These are phyloP conservation scores for Drosophila pseudotakahashii DNA, from an alignment of 2,888 invertebrate genomes.

Conservation along the genomic window DNA sequence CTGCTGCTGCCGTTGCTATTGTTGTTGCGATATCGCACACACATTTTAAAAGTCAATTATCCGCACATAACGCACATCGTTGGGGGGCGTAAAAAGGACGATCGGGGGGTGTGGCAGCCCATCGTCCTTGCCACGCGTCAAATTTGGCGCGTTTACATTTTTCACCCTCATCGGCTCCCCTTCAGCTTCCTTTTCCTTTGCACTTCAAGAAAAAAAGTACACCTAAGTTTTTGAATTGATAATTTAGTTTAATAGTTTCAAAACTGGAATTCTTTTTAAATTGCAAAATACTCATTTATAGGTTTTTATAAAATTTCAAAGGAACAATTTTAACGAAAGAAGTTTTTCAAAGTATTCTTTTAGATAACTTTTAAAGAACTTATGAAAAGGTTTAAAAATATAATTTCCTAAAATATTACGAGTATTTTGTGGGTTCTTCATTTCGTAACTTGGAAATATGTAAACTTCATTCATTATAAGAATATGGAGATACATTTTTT, in stretches of 20 bases:
- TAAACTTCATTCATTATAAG: background rate
- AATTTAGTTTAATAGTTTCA: background rate
- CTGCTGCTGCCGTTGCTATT: slow-evolving; percentile 21
- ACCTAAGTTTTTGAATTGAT: background rate
- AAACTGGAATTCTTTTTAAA: too few relatives aligned
- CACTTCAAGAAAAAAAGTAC: slow-evolving; percentile 3
- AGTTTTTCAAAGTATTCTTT: too few relatives aligned
- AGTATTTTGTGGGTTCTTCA: too few relatives aligned
- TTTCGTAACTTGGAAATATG: background rate
- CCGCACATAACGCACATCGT: slow-evolving; percentile 79
- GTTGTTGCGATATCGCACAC: slow-evolving; percentile 75
- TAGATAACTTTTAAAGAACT: too few relatives aligned
- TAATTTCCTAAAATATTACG: too few relatives aligned
- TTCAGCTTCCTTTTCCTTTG: slow-evolving; percentile 34
- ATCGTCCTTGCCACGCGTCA: slow-evolving; percentile 65
- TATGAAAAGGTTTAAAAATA: too few relatives aligned
- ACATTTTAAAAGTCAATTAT: slow-evolving; percentile 80
- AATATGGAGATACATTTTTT: background rate
- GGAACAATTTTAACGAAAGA: too few relatives aligned
- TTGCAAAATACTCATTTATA: too few relatives aligned
- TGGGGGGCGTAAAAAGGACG: slow-evolving; percentile 30
- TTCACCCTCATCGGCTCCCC: slow-evolving; percentile 10
- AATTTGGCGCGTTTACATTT: slow-evolving; percentile 66
- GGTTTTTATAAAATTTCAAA: too few relatives aligned
- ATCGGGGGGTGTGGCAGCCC: slow-evolving; percentile 8